Percentiles rank a stretch among this genome's conserved stretches.
Conservation (phyloP, 2,888 invertebrate genomes). For the Mystacides longicornis region DNA sequence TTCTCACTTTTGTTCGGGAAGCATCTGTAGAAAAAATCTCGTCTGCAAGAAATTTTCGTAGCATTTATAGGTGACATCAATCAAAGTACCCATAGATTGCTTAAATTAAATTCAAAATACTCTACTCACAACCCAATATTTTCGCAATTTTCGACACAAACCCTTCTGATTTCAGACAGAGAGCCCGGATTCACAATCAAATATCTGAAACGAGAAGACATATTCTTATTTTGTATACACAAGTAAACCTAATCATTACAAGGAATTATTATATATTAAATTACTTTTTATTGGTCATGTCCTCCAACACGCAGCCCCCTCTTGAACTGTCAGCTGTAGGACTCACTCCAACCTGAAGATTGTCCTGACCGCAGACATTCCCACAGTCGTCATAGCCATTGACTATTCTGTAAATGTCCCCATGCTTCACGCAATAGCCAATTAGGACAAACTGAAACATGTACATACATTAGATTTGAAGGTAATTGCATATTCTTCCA, state of each 20-base stretch:
- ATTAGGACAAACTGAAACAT: slow-evolving; percentile 33
- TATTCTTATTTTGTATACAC: background rate
- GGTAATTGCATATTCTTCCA: too few relatives aligned
- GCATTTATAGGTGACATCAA: too few relatives aligned
- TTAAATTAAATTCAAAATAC: too few relatives aligned
- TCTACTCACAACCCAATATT: slow-evolving; percentile 32
- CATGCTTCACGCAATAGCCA: slow-evolving; percentile 41
- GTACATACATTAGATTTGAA: too few relatives aligned
- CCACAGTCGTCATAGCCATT: slow-evolving; percentile 59
- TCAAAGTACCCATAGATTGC: too few relatives aligned
- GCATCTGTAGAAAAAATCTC: slow-evolving; percentile 47
- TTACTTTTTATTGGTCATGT: slow-evolving; percentile 37
- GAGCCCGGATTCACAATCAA: slow-evolving; percentile 30
- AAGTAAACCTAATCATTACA: background rate
- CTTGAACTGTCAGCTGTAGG: slow-evolving; percentile 31
- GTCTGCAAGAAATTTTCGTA: too few relatives aligned
- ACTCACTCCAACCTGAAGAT: slow-evolving; percentile 29
- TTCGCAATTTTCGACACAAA: slow-evolving; percentile 34
- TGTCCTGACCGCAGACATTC: slow-evolving; percentile 54
- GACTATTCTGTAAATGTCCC: slow-evolving; percentile 51
- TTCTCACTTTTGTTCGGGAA: slow-evolving; percentile 38
- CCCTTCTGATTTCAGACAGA: slow-evolving; percentile 27
- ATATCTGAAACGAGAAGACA: slow-evolving; percentile 26
- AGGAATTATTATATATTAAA: too few relatives aligned
- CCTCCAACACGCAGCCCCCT: slow-evolving; percentile 41